Conservation (phyloP, 1,140 invertebrate genomes). For the Drosophila subobscura region DNA sequence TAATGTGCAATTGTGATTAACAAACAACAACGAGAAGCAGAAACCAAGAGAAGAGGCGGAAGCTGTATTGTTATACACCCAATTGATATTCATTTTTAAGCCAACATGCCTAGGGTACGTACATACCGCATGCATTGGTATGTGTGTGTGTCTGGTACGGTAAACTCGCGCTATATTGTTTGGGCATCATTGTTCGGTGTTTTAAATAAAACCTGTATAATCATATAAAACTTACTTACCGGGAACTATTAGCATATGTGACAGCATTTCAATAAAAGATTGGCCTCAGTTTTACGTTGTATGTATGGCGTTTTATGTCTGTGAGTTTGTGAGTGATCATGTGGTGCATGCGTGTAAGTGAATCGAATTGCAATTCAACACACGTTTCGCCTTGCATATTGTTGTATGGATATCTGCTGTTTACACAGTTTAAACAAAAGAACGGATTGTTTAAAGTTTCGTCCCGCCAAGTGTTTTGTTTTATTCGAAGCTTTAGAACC, state of each 20-base stretch:
- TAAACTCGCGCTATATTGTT: constrained; percentile 14
- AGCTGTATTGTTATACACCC: constrained; percentile 26
- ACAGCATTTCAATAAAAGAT: background rate
- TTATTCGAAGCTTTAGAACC: background rate
- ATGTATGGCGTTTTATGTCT: constrained; percentile 3
- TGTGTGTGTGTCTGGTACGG: constrained; percentile 18
- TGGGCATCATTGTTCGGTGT: constrained; percentile 23
- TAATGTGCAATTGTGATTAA: constrained; percentile 33
- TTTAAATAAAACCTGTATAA: constrained; percentile 9
- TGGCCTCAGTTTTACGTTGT: background rate
- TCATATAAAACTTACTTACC: constrained; percentile 12
- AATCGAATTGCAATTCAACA: constrained; percentile 12
- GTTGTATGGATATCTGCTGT: background rate
- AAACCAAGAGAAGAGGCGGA: constrained; percentile 11
- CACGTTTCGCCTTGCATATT: background rate
- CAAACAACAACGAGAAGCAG: constrained; percentile 27
- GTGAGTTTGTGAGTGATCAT: constrained; percentile 27
- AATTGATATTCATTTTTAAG: constrained; percentile 50
- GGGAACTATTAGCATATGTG: no score
- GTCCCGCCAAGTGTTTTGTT: background rate
- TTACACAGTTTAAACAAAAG: constrained; percentile 28
- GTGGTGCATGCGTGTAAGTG: constrained; percentile 16
- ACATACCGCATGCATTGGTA: constrained; percentile 7
- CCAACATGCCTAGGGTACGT: constrained; percentile 74
- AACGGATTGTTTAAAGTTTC: constrained; percentile 16